These are phyloP conservation scores for Mellivora capensis DNA, from an alignment of 2,113 vertebrate species.

Conservation along the genomic window DNA sequence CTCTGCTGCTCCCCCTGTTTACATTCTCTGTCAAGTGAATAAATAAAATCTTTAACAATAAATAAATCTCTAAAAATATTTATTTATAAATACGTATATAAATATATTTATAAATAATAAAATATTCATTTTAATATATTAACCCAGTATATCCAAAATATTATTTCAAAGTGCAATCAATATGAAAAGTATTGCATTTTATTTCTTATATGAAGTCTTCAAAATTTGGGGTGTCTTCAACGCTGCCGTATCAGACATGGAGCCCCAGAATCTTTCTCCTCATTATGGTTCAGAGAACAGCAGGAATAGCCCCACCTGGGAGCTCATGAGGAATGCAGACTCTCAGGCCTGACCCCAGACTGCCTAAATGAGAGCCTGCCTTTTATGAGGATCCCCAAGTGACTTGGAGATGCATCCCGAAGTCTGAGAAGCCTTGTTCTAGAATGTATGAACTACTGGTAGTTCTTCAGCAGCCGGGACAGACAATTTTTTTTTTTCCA, in stretches of 20 bases:
- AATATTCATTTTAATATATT: background rate
- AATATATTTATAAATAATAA: no score
- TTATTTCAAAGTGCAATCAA: background rate
- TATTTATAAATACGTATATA: no score
- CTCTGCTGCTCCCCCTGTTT: background rate
- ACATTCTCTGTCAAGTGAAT: background rate
- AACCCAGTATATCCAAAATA: background rate
- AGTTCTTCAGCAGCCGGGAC: background rate
- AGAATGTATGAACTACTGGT: background rate
- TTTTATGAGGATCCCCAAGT: background rate
- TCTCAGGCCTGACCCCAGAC: background rate
- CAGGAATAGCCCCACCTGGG: accelerated
- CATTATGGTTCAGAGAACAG: background rate
- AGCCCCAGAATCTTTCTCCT: background rate
- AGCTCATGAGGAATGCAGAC: background rate
- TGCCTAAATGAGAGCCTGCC: background rate
- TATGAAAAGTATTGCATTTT: background rate
- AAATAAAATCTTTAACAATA: no score
- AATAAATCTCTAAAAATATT: no score
- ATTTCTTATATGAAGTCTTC: background rate
- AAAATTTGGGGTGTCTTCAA: background rate
- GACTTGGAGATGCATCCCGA: background rate
- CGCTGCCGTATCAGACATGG: background rate
- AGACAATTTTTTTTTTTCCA: background rate
- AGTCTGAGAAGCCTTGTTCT: background rate